Conservation (phyloP, 2,797 vertebrate genomes). For the Allenopithecus nigroviridis region DNA sequence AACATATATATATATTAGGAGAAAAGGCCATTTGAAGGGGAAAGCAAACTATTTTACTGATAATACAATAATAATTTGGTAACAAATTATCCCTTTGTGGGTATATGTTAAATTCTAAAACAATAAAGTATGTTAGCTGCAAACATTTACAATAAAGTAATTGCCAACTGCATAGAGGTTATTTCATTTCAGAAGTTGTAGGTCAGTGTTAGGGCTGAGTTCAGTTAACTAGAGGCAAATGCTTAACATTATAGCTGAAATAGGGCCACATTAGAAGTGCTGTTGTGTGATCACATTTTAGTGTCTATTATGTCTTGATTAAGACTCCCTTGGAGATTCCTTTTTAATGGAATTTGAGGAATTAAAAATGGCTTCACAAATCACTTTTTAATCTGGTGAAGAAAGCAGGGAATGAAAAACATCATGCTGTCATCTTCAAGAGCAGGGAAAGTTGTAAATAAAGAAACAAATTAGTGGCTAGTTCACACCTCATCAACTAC, state of each 20-base stretch:
- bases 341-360: conserved; percentile 78
- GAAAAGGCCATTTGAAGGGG: conserved; percentile 19
- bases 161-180: not conserved
- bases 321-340: conserved; percentile 59
- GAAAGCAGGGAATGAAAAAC: conserved; percentile 75
- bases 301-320: conserved; percentile 70
- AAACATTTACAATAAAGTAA: not conserved
- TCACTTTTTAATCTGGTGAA: conserved; percentile 77
- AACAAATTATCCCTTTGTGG: conserved; percentile 24
- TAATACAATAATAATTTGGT: conserved; percentile 33
- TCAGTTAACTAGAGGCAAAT: not conserved
- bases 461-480: conserved; percentile 82
- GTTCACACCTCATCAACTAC: conserved; percentile 83
- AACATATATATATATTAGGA: conserved; percentile 29
- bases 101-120: conserved; percentile 36
- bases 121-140: not conserved
- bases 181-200: not conserved
- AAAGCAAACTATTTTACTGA: conserved; percentile 24
- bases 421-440: conserved; percentile 70
- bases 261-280: not conserved
- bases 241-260: not conserved
- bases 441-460: conserved; percentile 80
- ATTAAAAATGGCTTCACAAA: conserved; percentile 82
- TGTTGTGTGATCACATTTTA: conserved; percentile 52
- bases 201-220: not conserved